Evolutionary conservation across 92 coral and sea anemone genomes (phyloP).

Genomic region (Phenganax subtilis): DNA sequence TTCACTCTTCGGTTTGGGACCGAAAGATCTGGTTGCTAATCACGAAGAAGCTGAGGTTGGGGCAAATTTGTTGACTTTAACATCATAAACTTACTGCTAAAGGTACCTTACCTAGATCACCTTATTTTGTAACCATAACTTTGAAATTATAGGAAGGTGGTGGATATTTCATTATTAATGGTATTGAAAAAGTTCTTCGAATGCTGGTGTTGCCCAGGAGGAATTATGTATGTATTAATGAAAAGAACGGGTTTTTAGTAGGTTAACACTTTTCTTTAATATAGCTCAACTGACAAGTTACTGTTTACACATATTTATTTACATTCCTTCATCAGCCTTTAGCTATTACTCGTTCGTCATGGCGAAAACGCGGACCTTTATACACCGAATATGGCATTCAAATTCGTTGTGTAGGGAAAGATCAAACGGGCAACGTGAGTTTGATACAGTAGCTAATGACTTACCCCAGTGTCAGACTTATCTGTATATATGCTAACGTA

Average conservation of each 20-base stretch:
- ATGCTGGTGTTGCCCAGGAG: conserved; percentile 97
- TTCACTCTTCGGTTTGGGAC: conserved; percentile 71
- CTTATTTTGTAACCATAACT: neutral
- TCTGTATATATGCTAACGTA: neutral
- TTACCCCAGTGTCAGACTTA: too few relatives aligned
- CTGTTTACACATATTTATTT: neutral
- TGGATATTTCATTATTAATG: conserved; percentile 91
- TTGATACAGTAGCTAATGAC: too few relatives aligned
- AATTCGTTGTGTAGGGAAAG: conserved; percentile 84
- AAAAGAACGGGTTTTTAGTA: neutral
- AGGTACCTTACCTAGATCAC: neutral
- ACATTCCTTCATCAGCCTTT: conserved; percentile 54
- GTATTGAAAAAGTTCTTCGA: conserved; percentile 85
- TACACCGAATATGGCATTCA: conserved; percentile 93
- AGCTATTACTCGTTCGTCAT: conserved; percentile 70
- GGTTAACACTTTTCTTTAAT: too few relatives aligned
- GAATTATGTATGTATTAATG: conserved; percentile 73
- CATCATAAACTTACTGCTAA: neutral
- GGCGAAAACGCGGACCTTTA: conserved; percentile 84
- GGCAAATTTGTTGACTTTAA: neutral
- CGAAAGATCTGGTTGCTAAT: conserved; percentile 67
- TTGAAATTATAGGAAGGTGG: conserved; percentile 77
- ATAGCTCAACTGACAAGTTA: neutral
- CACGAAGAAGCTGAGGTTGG: conserved; percentile 92
- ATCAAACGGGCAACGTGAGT: conserved; percentile 90